A percentile compares a stretch with the other conserved stretches of the same genome.
Conservation (phyloP, 2,113 vertebrate species). For the Larimichthys crocea region DNA sequence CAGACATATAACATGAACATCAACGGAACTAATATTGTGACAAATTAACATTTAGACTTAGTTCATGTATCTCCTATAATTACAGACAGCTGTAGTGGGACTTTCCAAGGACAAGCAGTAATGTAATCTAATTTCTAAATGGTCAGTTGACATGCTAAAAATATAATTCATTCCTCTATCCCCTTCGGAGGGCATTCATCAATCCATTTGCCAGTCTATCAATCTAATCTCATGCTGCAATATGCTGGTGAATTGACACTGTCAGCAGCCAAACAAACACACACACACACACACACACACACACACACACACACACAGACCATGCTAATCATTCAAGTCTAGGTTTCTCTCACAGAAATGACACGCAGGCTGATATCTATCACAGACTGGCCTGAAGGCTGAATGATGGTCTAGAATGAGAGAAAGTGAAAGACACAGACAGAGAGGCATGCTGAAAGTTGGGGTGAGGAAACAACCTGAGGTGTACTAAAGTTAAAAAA, state of each 20-base stretch:
- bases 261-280: neutral
- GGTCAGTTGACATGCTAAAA: neutral
- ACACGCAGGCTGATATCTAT: neutral
- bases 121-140: slow-evolving; percentile 32
- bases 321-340: neutral
- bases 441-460: neutral
- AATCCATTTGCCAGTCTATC: neutral
- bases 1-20: neutral
- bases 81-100: neutral
- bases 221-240: slow-evolving; percentile 13
- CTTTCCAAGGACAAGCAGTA: neutral
- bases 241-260: neutral
- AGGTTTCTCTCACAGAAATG: neutral
- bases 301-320: neutral
- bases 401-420: neutral
- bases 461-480: neutral
- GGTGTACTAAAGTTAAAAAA: neutral
- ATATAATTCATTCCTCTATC: slow-evolving; percentile 8
- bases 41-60: neutral
- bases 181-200: slow-evolving; percentile 10
- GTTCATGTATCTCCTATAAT: neutral
- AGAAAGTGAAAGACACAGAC: neutral
- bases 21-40: neutral
- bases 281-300: neutral
- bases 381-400: neutral